Evolutionary conservation across 2,797 vertebrate species (phyloP).

Genomic region (Enteromius treurensis): DNA sequence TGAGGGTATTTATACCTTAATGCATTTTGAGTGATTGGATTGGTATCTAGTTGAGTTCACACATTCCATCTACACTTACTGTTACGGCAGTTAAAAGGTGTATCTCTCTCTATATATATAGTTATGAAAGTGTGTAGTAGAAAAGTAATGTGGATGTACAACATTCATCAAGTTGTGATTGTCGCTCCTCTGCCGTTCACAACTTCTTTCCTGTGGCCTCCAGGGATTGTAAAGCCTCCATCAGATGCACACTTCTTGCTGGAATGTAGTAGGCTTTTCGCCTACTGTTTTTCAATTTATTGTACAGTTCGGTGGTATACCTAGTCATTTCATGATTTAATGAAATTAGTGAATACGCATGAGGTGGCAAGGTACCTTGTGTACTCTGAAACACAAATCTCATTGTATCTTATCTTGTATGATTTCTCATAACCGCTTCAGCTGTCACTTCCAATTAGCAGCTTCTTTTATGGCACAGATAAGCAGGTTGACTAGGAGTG

Average conservation of each 20-base stretch:
- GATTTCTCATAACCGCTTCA: neutral
- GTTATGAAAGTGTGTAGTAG: neutral
- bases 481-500: neutral
- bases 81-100: neutral
- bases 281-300: neutral
- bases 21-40: neutral
- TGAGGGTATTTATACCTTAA: neutral
- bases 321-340: neutral
- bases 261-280: neutral
- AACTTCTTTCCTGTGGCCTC: neutral
- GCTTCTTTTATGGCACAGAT: slow-evolving; percentile 10
- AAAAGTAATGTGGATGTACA: neutral
- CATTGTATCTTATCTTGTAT: neutral
- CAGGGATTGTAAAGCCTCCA: neutral
- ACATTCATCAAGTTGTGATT: neutral
- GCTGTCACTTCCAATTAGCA: neutral
- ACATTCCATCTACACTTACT: neutral
- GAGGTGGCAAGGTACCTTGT: neutral
- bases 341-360: neutral
- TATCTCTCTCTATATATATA: neutral
- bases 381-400: neutral
- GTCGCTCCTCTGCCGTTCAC: neutral
- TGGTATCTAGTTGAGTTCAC: neutral
- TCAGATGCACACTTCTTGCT: neutral
- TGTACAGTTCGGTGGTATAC: neutral